Evolutionary conservation across 2,113 vertebrate genomes (phyloP).

Genomic region (Deroptyus accipitrinus): DNA sequence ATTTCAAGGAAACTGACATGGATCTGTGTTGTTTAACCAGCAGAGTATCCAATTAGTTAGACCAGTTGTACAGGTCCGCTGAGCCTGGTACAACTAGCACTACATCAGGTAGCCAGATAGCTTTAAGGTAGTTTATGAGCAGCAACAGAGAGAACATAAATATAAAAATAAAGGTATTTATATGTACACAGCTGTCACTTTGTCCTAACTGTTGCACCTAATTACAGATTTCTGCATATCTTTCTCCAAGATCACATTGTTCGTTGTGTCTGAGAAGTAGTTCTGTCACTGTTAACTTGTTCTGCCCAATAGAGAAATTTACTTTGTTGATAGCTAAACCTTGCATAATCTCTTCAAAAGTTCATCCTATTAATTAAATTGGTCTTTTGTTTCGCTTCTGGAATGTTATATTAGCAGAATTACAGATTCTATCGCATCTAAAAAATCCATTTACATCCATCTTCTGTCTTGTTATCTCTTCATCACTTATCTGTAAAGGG

Average conservation of each 20-base stretch:
- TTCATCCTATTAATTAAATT: not conserved
- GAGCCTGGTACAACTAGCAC: not conserved
- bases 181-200: not conserved
- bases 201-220: not conserved
- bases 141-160: not conserved
- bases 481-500: not conserved
- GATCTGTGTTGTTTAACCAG: not conserved
- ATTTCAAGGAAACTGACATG: not conserved
- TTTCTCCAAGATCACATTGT: not conserved
- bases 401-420: not conserved
- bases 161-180: not conserved
- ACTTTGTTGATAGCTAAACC: not conserved
- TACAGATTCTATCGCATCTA: conserved; percentile 2
- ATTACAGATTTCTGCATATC: not conserved
- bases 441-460: not conserved
- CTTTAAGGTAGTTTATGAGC: not conserved
- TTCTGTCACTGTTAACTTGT: not conserved
- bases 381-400: not conserved
- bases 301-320: not conserved
- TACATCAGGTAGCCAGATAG: not conserved
- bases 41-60: not conserved
- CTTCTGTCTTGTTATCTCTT: not conserved
- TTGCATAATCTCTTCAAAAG: not conserved
- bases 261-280: not conserved
- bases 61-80: not conserved